Conservation (phyloP, 2,888 invertebrate genomes). For the Melipona bicolor region DNA sequence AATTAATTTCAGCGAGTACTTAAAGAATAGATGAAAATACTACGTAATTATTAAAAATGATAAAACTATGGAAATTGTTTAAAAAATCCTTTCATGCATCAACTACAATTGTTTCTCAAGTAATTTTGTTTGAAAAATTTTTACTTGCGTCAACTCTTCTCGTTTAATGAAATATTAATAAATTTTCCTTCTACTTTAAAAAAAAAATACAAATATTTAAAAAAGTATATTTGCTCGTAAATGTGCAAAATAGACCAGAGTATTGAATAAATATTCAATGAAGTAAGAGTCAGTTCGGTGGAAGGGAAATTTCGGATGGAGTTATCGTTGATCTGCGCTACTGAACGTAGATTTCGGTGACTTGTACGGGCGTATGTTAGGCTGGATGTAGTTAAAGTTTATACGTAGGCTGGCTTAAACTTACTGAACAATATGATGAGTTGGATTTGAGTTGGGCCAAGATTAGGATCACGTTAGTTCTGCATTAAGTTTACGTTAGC, state of each 20-base stretch:
- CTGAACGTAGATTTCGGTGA: neutral
- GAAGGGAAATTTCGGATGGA: neutral
- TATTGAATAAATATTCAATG: neutral
- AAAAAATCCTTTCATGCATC: neutral
- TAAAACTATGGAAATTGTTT: no score
- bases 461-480: neutral
- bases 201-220: no score
- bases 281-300: neutral
- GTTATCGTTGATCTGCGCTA: conserved; percentile 21
- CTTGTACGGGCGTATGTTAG: neutral
- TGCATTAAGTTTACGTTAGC: neutral
- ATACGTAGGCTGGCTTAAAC: neutral
- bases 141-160: neutral
- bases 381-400: neutral
- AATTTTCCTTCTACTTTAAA: no score
- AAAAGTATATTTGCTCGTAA: neutral
- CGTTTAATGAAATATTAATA: neutral
- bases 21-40: neutral
- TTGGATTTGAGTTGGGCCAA: neutral
- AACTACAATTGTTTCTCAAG: neutral
- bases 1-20: no score
- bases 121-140: neutral
- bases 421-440: conserved; percentile 1
- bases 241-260: neutral
- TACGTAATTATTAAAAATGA: neutral